These are phyloP conservation scores for Drosophila lacteicornis DNA, from an alignment of 1,140 invertebrate species.

Conservation along the genomic window DNA sequence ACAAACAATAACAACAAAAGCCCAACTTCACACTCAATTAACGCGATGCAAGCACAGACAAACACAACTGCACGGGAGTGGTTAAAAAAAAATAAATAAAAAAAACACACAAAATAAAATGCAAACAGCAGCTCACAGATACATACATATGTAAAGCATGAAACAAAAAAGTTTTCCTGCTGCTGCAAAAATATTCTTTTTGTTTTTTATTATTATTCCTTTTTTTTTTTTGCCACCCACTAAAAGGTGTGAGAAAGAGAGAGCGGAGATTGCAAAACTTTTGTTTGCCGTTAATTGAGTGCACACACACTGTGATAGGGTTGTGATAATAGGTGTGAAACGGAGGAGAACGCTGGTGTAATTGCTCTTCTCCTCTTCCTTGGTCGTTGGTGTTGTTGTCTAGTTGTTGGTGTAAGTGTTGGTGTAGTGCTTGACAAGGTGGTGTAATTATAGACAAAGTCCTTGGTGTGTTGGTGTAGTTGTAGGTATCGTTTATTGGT, in stretches of 20 bases:
- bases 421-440: background rate
- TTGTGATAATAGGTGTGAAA: conserved; percentile 19
- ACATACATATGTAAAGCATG: conserved; percentile 53
- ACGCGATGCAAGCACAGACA: conserved; percentile 74
- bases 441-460: no score
- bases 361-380: background rate
- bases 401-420: background rate
- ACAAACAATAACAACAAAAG: conserved; percentile 63
- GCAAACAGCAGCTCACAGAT: conserved; percentile 26
- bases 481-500: background rate
- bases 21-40: conserved; percentile 82
- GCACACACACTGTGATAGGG: conserved; percentile 46
- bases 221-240: conserved; percentile 57
- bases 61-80: conserved; percentile 28
- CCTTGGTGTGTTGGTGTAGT: background rate
- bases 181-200: conserved; percentile 43
- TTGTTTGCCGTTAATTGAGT: conserved; percentile 80
- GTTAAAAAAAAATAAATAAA: conserved; percentile 6
- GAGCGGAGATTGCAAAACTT: conserved; percentile 60
- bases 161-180: conserved; percentile 61
- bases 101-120: conserved; percentile 13
- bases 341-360: conserved; percentile 20
- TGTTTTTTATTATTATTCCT: conserved; percentile 31
- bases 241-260: conserved; percentile 22
- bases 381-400: conserved; percentile 11